phyloP scores from a whole-genome alignment of 2,113 vertebrate species.

The Catharus minimus region DNA sequence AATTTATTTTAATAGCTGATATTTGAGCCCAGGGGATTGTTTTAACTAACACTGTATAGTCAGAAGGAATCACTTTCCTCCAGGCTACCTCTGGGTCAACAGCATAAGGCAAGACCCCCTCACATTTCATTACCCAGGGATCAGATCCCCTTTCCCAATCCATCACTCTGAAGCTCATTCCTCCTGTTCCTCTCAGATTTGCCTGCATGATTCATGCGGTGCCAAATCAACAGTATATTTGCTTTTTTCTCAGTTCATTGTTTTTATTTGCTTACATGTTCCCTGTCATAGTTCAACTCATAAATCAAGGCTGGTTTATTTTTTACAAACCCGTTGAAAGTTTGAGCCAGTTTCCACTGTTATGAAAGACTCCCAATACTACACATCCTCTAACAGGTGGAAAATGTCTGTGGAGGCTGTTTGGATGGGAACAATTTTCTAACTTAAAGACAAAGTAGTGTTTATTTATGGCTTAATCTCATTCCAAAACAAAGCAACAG shows the following conservation, averaged over 20 bases:
- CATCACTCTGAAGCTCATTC: slow-evolving; percentile 40
- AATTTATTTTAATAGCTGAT: slow-evolving; percentile 81
- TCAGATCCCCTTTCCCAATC: slow-evolving; percentile 57
- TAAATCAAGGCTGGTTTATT: slow-evolving; percentile 65
- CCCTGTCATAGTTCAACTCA: slow-evolving; percentile 60
- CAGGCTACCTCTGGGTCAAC: slow-evolving; percentile 71
- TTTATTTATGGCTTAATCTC: slow-evolving; percentile 66
- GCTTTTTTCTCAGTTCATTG: slow-evolving; percentile 54
- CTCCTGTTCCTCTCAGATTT: slow-evolving; percentile 35
- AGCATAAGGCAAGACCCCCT: slow-evolving; percentile 65
- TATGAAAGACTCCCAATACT: slow-evolving; percentile 60
- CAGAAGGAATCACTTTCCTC: slow-evolving; percentile 73
- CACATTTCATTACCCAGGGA: slow-evolving; percentile 66
- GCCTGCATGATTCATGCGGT: slow-evolving; percentile 43
- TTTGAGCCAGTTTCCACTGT: slow-evolving; percentile 59
- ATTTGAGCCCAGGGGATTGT: slow-evolving; percentile 74
- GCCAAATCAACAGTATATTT: slow-evolving; percentile 65
- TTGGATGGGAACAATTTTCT: slow-evolving; percentile 49
- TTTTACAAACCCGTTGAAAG: slow-evolving; percentile 64
- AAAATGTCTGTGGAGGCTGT: slow-evolving; percentile 61
- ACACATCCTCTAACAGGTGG: slow-evolving; percentile 57
- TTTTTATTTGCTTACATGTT: slow-evolving; percentile 74
- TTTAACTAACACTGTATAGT: slow-evolving; percentile 76
- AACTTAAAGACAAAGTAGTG: slow-evolving; percentile 56
- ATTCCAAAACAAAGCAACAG: slow-evolving; percentile 63